Evolutionary conservation across 2,113 vertebrate genomes (phyloP).

Genomic region (Bos indicus): DNA sequence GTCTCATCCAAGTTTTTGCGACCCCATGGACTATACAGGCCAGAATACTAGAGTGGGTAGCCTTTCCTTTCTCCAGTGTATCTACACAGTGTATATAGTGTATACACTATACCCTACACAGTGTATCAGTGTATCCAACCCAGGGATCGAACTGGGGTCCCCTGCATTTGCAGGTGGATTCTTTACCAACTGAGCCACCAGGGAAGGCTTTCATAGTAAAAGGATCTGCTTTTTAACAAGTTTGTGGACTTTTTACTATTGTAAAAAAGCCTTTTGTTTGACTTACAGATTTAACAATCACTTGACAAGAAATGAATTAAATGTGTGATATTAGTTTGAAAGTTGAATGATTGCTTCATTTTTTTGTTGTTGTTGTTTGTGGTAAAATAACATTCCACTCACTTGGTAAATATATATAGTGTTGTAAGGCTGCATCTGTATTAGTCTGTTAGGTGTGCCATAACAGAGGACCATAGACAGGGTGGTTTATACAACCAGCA

Average conservation of each 20-base stretch:
- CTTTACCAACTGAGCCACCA: not conserved
- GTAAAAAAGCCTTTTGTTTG: not conserved
- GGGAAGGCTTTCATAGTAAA: not conserved
- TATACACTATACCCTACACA: too few species aligned
- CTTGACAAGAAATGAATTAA: not conserved
- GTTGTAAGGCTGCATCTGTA: not conserved
- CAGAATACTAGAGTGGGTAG: not conserved
- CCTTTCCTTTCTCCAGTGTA: not conserved
- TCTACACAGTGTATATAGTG: not conserved
- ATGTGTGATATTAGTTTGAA: not conserved
- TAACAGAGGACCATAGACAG: not conserved
- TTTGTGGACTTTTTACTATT: not conserved
- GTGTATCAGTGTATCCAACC: not conserved
- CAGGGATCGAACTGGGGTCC: accelerated
- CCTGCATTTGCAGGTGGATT: not conserved
- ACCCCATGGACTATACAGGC: not conserved
- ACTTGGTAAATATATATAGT: not conserved
- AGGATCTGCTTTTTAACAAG: not conserved
- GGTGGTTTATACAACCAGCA: not conserved
- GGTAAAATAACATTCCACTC: not conserved
- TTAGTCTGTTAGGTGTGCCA: not conserved
- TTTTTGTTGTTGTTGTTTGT: not conserved
- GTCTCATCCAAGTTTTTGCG: not conserved
- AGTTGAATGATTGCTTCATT: not conserved
- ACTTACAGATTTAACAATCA: not conserved